A percentile compares a stretch with the other conserved stretches of the same genome.
Conservation (phyloP, 2,113 vertebrate species). For the Tragelaphus imberbis region DNA sequence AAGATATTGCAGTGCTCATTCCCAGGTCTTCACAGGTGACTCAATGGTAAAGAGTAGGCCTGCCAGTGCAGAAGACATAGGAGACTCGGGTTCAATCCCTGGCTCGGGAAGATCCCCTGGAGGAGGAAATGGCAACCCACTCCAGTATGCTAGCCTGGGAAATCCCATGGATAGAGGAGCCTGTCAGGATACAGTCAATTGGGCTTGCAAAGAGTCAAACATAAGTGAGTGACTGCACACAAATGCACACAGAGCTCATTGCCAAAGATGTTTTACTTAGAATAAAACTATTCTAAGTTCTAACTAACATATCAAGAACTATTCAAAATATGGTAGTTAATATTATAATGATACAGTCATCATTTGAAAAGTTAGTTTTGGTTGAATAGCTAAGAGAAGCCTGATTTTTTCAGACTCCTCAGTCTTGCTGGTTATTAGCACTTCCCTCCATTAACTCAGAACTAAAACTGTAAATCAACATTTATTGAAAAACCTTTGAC, state of each 20-base stretch:
- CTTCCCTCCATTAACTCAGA: neutral
- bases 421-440: neutral
- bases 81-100: neutral
- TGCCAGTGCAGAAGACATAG: neutral
- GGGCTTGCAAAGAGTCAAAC: neutral
- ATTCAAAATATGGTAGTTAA: neutral
- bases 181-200: neutral
- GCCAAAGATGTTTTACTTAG: neutral
- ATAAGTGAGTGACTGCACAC: accelerated
- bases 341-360: neutral
- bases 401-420: neutral
- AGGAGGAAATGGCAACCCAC: neutral
- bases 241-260: neutral
- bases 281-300: neutral
- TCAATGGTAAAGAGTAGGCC: neutral
- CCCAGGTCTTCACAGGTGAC: neutral
- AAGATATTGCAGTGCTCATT: neutral
- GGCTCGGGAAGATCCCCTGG: neutral
- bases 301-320: neutral
- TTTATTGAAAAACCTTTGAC: neutral
- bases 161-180: neutral
- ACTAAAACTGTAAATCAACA: neutral
- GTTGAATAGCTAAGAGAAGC: neutral
- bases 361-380: neutral
- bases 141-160: neutral